These are phyloP conservation scores for Tragelaphus buxtoni DNA, from an alignment of 2,113 vertebrate species.

Conservation along the genomic window DNA sequence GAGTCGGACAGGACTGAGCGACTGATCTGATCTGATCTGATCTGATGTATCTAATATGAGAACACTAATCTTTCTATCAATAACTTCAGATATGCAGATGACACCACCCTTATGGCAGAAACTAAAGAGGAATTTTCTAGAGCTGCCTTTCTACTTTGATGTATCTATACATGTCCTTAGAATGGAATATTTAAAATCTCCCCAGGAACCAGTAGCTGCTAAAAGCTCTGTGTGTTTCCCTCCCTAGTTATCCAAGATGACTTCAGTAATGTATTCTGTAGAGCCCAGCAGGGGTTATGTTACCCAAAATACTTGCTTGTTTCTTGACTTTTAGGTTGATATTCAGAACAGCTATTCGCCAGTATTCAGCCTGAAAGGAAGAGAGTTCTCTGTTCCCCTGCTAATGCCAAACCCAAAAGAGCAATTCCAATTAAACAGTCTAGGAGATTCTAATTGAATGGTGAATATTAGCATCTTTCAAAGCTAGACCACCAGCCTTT, in stretches of 20 bases:
- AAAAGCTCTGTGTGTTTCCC: neutral
- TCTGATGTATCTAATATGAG: neutral
- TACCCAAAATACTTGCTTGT: neutral
- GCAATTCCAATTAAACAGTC: neutral
- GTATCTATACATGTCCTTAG: neutral
- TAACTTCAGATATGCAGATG: neutral
- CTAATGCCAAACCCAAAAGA: neutral
- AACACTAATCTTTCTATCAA: neutral
- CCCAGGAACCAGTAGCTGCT: neutral
- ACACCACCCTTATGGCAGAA: neutral
- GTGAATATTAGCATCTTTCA: constrained; percentile 7
- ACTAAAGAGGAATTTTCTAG: neutral
- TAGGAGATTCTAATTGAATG: neutral
- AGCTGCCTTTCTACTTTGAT: neutral
- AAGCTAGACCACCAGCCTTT: constrained; percentile 20
- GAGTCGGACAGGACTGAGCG: too few relatives aligned
- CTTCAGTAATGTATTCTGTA: neutral
- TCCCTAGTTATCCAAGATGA: neutral
- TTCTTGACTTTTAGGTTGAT: constrained; percentile 24
- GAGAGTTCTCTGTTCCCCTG: neutral
- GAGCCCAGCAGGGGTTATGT: neutral
- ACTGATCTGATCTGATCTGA: too few relatives aligned
- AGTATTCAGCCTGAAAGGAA: constrained; percentile 3
- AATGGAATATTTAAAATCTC: neutral
- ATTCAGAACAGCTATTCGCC: neutral